A percentile compares a stretch with the other conserved stretches of the same genome.
These are phyloP conservation scores for Hafferia zeledoni DNA, from an alignment of 2,797 vertebrate genomes.

Conservation along the genomic window DNA sequence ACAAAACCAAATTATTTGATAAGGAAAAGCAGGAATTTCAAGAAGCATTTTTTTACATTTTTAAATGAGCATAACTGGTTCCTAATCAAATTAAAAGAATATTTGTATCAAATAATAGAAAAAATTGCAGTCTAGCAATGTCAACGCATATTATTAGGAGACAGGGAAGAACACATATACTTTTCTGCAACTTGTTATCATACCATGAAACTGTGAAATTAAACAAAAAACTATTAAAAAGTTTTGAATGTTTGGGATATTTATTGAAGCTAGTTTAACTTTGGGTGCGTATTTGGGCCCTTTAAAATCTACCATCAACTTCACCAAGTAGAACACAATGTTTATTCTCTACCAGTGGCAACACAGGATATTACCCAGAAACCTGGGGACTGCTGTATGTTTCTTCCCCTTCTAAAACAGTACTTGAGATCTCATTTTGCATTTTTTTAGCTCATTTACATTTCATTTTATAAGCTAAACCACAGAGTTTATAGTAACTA, in stretches of 20 bases:
- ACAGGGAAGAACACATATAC: neutral
- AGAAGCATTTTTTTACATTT: neutral
- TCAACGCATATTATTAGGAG: neutral
- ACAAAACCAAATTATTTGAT: neutral
- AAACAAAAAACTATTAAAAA: neutral
- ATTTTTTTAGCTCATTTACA: neutral
- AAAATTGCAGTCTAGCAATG: neutral
- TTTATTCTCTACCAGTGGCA: neutral
- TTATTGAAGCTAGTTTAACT: neutral
- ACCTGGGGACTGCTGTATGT: fast-evolving
- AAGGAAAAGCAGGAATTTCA: neutral
- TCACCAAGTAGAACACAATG: neutral
- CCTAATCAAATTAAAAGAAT: neutral
- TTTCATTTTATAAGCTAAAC: neutral
- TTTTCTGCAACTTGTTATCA: neutral
- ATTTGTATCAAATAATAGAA: neutral
- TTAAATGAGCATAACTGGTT: neutral
- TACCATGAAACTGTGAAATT: neutral
- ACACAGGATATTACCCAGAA: neutral
- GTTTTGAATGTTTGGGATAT: neutral
- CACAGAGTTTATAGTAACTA: neutral
- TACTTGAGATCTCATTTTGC: neutral
- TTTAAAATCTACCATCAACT: neutral
- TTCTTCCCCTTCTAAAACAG: neutral
- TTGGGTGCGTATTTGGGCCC: neutral